phyloP scores from a whole-genome alignment of 2,797 vertebrate genomes.

The Phoebastria nigripes region DNA sequence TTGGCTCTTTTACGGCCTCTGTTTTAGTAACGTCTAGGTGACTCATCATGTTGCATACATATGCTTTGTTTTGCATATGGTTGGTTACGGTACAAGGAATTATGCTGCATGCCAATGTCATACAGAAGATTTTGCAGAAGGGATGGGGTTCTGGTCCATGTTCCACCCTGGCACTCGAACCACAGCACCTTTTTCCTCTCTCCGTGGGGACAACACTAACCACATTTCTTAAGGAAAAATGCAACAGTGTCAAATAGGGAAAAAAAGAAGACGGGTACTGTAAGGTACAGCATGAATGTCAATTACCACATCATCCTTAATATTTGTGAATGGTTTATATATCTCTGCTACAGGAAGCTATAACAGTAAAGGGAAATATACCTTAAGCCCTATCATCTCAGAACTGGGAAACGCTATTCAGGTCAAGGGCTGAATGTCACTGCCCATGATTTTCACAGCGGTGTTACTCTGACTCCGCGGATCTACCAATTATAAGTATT shows the following conservation, averaged over 20 bases:
- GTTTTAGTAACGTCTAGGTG: neutral
- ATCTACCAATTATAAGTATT: conserved; percentile 24
- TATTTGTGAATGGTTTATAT: neutral
- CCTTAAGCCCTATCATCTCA: neutral
- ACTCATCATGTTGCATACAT: neutral
- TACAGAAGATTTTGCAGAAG: neutral
- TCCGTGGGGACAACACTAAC: neutral
- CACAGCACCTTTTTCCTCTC: neutral
- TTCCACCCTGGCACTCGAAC: neutral
- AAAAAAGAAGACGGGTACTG: fast-evolving
- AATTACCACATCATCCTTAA: neutral
- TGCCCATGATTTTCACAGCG: conserved; percentile 20
- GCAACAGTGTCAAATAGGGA: neutral
- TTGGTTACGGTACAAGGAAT: neutral
- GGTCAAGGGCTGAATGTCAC: conserved; percentile 39
- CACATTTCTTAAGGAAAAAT: neutral
- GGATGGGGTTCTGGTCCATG: fast-evolving
- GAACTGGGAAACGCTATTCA: neutral
- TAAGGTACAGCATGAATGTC: neutral
- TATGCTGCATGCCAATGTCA: neutral
- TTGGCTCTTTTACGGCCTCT: neutral
- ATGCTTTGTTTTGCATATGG: neutral
- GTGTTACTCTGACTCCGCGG: neutral
- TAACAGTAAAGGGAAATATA: neutral
- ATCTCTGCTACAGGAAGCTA: neutral